A percentile compares a stretch with the other conserved stretches of the same genome.
Evolutionary conservation across 2,888 invertebrate species (phyloP).

Genomic region (Ornithoptera alexandrae): DNA sequence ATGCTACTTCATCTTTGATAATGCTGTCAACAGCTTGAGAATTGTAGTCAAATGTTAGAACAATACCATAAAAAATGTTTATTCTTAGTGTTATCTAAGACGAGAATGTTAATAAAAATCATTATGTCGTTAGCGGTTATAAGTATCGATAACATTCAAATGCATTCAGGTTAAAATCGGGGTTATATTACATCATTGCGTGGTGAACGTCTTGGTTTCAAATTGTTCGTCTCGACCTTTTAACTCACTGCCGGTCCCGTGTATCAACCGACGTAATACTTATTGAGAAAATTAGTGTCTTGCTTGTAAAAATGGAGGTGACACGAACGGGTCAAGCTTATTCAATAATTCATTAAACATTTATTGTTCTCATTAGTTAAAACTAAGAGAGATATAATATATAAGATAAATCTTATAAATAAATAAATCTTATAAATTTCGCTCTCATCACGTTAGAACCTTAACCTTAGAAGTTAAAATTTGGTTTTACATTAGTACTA

Average conservation of each 20-base stretch:
- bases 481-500: too few relatives aligned
- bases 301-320: background rate
- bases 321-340: background rate
- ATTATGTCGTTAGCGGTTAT: background rate
- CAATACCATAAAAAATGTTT: background rate
- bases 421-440: too few relatives aligned
- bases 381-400: too few relatives aligned
- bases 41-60: background rate
- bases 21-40: background rate
- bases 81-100: background rate
- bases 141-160: constrained; percentile 31
- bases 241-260: constrained; percentile 14
- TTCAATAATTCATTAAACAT: background rate
- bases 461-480: background rate
- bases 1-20: too few relatives aligned
- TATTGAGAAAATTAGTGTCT: background rate
- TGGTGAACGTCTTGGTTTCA: constrained; percentile 34
- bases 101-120: too few relatives aligned
- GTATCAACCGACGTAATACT: background rate
- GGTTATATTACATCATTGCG: constrained; percentile 37
- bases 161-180: constrained; percentile 30
- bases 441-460: background rate
- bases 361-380: background rate
- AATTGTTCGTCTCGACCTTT: constrained; percentile 37
- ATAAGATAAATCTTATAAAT: too few relatives aligned